Base-by-base conservation (phyloP, 2,797 vertebrate species). In the Cyclura pinguis region DNA sequence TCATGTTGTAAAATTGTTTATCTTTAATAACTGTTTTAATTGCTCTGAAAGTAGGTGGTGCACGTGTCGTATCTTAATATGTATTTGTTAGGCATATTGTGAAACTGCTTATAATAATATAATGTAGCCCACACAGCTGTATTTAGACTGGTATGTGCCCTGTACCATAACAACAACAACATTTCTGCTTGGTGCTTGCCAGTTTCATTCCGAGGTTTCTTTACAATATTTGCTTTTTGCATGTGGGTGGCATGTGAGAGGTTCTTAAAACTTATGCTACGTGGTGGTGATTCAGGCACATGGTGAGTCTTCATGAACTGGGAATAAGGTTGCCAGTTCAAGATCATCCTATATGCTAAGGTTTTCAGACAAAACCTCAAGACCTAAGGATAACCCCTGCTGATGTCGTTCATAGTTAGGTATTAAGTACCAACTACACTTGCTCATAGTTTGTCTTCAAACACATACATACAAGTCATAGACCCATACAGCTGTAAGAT, bases 1-100 rank as follows among this genome's bases (percentile, higher is more conserved):
- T 86, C 76, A 64, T 55, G 29, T 87, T 87, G 73, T 91, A 88
- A 78, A 88, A 88, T 80, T 88, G 81, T 91, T 91, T 91, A 84
- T 91, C 86, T 91, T 88, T 91, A 91, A 91, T 84, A 80, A 88
- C 86, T 50, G 86, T 91, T 90, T 88, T 91, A 91, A 91, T 91
- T 91, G 86, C 90, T 84, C 12, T 84, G 81, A 84, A 88, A 88
- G 80, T 88, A 84, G 90, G 80, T 88, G 81, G 52, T 69, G 14
- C 81, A 84, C 88, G 59, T 69, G 77, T 84, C 59, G 80, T 84
- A 80, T 47, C 57, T 87, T 74, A 59, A 67, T 78, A 84, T 89
- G 38, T 55, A 83, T 77, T 86, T 87, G 69, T 57, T 67, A 83
- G 69, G n/a, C 80, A 24, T 57, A 24, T 55, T 67, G 62, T 74